Evolutionary conservation across 2,797 vertebrate species (phyloP), one percentile per base, ranked within the genome.

Genomic region (Serranus cabrilla): DNA sequence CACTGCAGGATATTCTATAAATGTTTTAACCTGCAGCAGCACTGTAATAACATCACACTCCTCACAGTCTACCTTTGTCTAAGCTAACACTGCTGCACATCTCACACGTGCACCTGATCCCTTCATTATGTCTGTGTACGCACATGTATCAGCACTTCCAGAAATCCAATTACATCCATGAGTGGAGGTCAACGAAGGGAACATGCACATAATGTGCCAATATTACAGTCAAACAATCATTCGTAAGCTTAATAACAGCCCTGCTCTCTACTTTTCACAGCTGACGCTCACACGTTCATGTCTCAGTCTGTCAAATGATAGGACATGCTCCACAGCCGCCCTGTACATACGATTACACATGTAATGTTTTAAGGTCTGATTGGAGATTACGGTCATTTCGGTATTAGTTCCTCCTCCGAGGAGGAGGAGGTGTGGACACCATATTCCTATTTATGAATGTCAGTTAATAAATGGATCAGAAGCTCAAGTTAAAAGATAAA

Each of bases 101-200:
- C 61, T 74, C 42, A 76, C 51, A 17, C 27, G 2, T 77, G 68
- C 67, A 80, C 71, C 42, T 72, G 59, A 31, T 80, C 76, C 63
- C 49, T 57, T 61, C 67, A 76, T 18, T 51, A 71, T 18, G 25
- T 56, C 21, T 8, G 31, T 39, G 21, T 49, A 12, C 47, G 69
- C 47, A 50, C 27, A 14, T 71, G 63, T 47, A 37, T 64, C 2
- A 1, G 68, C 65, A 80, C 49, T 54, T 76, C 21, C 46, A 59
- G 61, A 76, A 85, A 86, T 86, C 75, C 80, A 83, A 85, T 89
- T 86, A 84, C 76, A 85, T 76, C 78, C 76, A 74, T 78, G 72
- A 87, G 52, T 82, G 78, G 79, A 78, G 81, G 71, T 71, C 21
- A 3, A 56, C 1, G 2, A 43, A 71, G 25, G 50, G 69, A 76